Evolutionary conservation across 2,888 invertebrate genomes (phyloP).

Genomic region (Ellobium chinense): DNA sequence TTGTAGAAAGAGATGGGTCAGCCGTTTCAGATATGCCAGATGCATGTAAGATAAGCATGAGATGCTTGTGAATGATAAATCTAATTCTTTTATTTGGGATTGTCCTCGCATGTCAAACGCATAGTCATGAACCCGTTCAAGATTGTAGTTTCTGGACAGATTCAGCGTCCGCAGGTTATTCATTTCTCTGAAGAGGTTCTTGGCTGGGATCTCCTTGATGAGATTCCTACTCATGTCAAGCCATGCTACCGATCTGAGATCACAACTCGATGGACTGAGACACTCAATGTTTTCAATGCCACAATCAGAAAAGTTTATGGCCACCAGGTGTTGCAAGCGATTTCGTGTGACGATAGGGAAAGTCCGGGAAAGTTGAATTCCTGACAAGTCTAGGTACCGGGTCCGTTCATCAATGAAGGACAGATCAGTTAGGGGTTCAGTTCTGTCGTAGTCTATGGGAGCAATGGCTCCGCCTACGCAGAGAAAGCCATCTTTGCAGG

Average conservation of each 20-base stretch:
- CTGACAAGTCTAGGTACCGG: not conserved
- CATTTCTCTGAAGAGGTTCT: not conserved
- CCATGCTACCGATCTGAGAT: not conserved
- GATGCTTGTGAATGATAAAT: conserved; percentile 23
- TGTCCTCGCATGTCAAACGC: not conserved
- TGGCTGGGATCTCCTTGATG: not conserved
- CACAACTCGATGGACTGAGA: no score
- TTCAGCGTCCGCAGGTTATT: not conserved
- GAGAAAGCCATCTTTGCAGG: not conserved
- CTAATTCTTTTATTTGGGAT: not conserved
- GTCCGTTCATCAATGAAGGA: conserved; percentile 1
- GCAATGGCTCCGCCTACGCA: not conserved
- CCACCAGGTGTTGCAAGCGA: not conserved
- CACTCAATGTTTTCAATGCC: not conserved
- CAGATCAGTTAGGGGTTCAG: not conserved
- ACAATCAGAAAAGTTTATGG: not conserved
- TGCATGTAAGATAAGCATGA: not conserved
- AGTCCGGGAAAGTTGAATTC: not conserved
- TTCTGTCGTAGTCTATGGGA: not conserved
- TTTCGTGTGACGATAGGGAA: not conserved
- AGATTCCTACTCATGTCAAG: conserved; percentile 6
- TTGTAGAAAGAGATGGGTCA: not conserved
- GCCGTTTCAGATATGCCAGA: not conserved
- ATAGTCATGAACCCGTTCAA: not conserved
- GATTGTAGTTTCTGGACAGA: not conserved